These are phyloP conservation scores for Antheraea assamensis DNA, from an alignment of 2,888 invertebrate genomes.

Conservation along the genomic window DNA sequence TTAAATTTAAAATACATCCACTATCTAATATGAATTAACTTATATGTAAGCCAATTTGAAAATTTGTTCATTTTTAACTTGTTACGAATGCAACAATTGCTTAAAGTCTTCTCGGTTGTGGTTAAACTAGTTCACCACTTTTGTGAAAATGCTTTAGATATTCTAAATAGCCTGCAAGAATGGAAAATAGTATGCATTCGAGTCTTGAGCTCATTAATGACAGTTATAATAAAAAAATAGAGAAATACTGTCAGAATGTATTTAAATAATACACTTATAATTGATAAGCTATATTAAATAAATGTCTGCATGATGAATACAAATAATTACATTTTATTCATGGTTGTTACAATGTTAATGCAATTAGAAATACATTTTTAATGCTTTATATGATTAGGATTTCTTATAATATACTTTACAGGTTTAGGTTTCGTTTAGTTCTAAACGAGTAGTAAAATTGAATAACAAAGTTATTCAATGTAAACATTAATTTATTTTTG, in stretches of 20 bases:
- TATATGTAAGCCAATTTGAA: background rate
- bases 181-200: background rate
- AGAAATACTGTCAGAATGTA: background rate
- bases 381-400: background rate
- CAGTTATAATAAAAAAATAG: background rate
- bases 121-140: background rate
- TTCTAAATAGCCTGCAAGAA: background rate
- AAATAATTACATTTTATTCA: slow-evolving; percentile 1
- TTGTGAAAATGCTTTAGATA: background rate
- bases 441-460: background rate
- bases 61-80: background rate
- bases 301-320: slow-evolving; percentile 3
- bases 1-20: background rate
- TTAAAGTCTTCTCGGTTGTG: background rate
- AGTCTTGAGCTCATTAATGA: background rate
- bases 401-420: background rate
- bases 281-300: background rate
- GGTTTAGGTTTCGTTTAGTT: background rate
- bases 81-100: background rate
- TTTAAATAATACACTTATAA: background rate
- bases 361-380: background rate
- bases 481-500: background rate
- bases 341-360: background rate
- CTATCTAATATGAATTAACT: background rate
- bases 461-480: background rate